Evolutionary conservation across 1,140 invertebrate species (phyloP).

Genomic region (Sinella curviseta): DNA sequence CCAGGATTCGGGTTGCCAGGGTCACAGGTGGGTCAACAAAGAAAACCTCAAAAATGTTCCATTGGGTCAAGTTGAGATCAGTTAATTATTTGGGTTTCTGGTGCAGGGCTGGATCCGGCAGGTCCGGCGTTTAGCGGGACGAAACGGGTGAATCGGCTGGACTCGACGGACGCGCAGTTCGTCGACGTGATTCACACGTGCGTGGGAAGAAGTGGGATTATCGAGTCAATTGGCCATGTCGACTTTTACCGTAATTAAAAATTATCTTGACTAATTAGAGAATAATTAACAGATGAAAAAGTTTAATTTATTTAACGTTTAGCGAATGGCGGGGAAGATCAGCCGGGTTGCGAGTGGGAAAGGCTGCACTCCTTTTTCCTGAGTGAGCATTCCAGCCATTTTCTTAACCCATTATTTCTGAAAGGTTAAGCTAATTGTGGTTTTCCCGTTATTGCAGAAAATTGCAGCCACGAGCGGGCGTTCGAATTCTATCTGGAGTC

Average conservation of each 20-base stretch:
- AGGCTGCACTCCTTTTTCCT: slow-evolving; percentile 47
- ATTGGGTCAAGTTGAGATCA: neutral
- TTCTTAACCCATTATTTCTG: neutral
- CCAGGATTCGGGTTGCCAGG: slow-evolving; percentile 25
- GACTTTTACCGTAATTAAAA: slow-evolving; percentile 54
- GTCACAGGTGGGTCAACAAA: slow-evolving; percentile 33
- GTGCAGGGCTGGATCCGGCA: slow-evolving; percentile 61
- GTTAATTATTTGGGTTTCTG: neutral
- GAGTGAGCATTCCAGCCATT: slow-evolving; percentile 13
- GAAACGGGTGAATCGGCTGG: slow-evolving; percentile 53
- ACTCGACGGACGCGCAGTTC: slow-evolving; percentile 58
- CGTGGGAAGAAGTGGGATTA: slow-evolving; percentile 55
- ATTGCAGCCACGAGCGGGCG: slow-evolving; percentile 55
- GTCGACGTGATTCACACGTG: slow-evolving; percentile 63
- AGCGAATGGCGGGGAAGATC: slow-evolving; percentile 53
- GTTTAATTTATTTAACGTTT: slow-evolving; percentile 44
- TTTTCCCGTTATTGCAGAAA: slow-evolving; percentile 5
- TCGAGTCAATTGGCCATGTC: slow-evolving; percentile 55
- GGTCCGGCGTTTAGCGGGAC: slow-evolving; percentile 58
- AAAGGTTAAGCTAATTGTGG: neutral
- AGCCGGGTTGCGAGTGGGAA: slow-evolving; percentile 54
- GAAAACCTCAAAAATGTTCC: too few species aligned
- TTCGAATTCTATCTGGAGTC: slow-evolving; percentile 54
- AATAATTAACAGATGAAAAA: neutral
- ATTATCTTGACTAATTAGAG: slow-evolving; percentile 23